A percentile compares a stretch with the other conserved stretches of the same genome.
These are phyloP conservation scores for Petrocephalus zakoni DNA, from an alignment of 2,113 vertebrate genomes.

Conservation along the genomic window DNA sequence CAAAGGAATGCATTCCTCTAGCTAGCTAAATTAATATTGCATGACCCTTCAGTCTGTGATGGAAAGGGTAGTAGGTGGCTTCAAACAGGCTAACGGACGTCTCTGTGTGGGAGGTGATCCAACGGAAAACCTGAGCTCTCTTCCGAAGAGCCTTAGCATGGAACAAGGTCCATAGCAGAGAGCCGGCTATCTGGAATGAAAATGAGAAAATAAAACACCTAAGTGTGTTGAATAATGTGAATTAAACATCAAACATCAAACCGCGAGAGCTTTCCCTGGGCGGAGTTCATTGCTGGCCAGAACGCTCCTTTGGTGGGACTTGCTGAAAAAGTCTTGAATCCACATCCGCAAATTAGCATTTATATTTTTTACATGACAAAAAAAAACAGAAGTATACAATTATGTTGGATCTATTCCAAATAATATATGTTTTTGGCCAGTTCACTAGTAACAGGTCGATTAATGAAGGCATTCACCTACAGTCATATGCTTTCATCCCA, in stretches of 20 bases:
- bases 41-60: not conserved
- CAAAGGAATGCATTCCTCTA: not conserved
- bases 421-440: not conserved
- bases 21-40: conserved; percentile 9
- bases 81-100: not conserved
- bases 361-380: not conserved
- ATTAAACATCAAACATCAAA: not conserved
- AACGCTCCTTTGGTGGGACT: not conserved
- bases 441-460: not conserved
- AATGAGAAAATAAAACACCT: not conserved
- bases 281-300: not conserved
- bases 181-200: not conserved
- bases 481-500: not conserved
- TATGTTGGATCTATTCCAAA: not conserved
- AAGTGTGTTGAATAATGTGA: not conserved
- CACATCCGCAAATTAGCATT: not conserved
- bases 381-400: not conserved
- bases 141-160: not conserved
- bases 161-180: not conserved
- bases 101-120: not conserved
- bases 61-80: not conserved
- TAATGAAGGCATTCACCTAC: not conserved
- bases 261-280: not conserved
- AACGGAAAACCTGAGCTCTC: not conserved
- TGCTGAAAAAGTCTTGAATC: not conserved